These are phyloP conservation scores for Ormyrus pomaceus DNA, from an alignment of 2,888 invertebrate species.

Conservation along the genomic window DNA sequence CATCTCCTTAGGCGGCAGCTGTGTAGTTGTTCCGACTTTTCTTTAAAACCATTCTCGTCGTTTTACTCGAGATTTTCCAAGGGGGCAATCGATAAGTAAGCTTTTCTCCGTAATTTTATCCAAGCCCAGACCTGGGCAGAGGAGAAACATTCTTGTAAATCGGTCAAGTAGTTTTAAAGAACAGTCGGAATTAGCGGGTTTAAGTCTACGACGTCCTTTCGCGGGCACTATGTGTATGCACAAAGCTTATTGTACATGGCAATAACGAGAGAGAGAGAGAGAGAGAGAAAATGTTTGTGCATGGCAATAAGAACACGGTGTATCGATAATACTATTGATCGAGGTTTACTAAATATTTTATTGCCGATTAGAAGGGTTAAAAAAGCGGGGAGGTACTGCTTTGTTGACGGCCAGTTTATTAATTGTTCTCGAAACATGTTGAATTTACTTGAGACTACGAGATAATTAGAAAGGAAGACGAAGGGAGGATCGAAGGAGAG, in stretches of 20 bases:
- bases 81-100: too few relatives aligned
- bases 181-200: too few relatives aligned
- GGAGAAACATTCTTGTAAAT: too few relatives aligned
- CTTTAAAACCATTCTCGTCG: too few relatives aligned
- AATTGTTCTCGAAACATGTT: constrained; percentile 44
- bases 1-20: too few relatives aligned
- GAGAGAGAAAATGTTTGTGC: constrained; percentile 22
- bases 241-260: constrained; percentile 43
- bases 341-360: constrained; percentile 40
- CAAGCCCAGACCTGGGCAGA: too few relatives aligned
- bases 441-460: constrained; percentile 31
- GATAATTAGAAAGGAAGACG: constrained; percentile 20
- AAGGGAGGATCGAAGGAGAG: not conserved
- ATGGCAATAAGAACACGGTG: constrained; percentile 30
- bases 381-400: not conserved
- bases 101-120: too few relatives aligned
- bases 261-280: constrained; percentile 33
- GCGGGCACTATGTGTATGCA: not conserved
- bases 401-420: constrained; percentile 47
- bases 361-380: constrained; percentile 6
- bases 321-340: constrained; percentile 26
- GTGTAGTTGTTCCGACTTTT: too few relatives aligned
- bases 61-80: too few relatives aligned
- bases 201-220: too few relatives aligned
- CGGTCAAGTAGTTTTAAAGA: too few relatives aligned